phyloP scores from a whole-genome alignment of 2,113 vertebrate species.

The Oreotrochilus melanogaster region DNA sequence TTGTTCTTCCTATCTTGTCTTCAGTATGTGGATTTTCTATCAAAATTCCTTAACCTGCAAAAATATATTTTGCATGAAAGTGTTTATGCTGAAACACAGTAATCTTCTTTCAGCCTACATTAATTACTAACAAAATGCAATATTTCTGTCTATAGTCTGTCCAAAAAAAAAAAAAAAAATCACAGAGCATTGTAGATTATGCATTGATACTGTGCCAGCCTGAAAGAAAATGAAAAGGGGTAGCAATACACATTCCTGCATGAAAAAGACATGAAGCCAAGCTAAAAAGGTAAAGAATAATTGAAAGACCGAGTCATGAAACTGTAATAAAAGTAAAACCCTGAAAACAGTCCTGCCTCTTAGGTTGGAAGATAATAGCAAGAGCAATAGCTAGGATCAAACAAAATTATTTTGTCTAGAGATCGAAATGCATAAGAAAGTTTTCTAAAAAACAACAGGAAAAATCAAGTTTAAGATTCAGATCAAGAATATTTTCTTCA shows the following conservation, averaged over 20 bases:
- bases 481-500: not conserved
- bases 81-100: not conserved
- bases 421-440: not conserved
- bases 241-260: not conserved
- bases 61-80: not conserved
- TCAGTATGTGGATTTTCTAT: fast-evolving
- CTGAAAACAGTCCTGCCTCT: not conserved
- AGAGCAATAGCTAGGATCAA: not conserved
- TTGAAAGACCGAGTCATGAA: not conserved
- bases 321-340: not conserved
- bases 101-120: not conserved
- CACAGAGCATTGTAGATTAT: not conserved
- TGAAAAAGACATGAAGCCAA: not conserved
- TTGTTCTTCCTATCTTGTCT: not conserved
- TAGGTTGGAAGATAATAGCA: not conserved
- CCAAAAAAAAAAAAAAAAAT: not conserved
- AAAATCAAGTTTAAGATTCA: not conserved
- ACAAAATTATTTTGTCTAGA: not conserved
- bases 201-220: not conserved
- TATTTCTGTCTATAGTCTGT: not conserved
- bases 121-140: not conserved
- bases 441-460: not conserved
- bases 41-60: not conserved
- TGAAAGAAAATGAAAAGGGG: not conserved
- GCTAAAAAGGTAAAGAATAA: not conserved